Base-by-base conservation (phyloP, 2,797 vertebrate genomes). In the Glyptemys insculpta region DNA sequence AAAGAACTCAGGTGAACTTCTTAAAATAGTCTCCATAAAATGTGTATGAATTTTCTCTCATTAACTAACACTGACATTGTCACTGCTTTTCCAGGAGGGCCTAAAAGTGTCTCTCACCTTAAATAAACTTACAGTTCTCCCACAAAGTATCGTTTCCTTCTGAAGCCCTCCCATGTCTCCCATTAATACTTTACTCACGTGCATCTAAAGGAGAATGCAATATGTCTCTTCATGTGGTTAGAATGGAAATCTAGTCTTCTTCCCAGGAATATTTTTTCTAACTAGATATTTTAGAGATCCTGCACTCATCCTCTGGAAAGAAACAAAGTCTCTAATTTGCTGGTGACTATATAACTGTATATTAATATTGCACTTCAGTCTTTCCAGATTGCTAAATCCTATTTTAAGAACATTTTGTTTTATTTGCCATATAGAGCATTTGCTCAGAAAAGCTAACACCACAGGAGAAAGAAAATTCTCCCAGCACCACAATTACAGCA, bases 1-100 rank as follows among this genome's bases (percentile, higher is more conserved):
- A 8, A 90, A 91, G 54, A 93, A 78, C 52, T 76, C 93, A 94
- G 92, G 93, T 96, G 93, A 96, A 95, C 96, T 90, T 96, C 90
- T 94, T 95, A 81, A 95, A 94, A 97, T 59, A 93, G 50, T n/a
- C 79, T 89, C 37, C 54, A 81, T 83, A 81, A 95, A 68, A 81
- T 16, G 2, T 29, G 2, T 78, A 68, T 47, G 15, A 72, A 31
- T 86, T 19, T 92, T 93, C 87, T 90, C 9, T 65, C 76, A 59
- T 52, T 89, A 93, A 83, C 3, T 76, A 47, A 53, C 37, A 5
- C 2, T 47, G 44, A 88, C 50, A 21, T 92, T 92, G 90, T 85
- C 72, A 65, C 18, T 84, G 41, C 27, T 41, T 79, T 85, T 29
- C 27, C 34, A 49, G 44, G 34, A 34, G 12, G 50, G 8, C 49